Evolutionary conservation across 1,140 invertebrate genomes (phyloP), one percentile per base, ranked within the genome.

Genomic region (Ditylenchus dipsaci): DNA sequence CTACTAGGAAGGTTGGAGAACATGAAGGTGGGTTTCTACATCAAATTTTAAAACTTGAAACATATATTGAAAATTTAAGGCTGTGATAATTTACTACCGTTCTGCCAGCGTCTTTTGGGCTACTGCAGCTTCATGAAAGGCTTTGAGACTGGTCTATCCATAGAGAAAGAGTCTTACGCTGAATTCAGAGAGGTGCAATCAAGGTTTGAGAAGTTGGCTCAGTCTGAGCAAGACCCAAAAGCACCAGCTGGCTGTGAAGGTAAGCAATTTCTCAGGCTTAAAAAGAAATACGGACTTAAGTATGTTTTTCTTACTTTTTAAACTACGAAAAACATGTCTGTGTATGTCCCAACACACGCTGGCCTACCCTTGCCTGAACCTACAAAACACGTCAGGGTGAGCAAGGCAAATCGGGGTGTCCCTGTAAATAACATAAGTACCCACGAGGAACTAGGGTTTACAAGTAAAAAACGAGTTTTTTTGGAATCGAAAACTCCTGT

Each of bases 51-150:
- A 19, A 47, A n/a, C 0, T 11, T 23, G 1, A 21, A 63, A 1
- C 5, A 49, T 19, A 19, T 38, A 11, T 38, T 38, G 3, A 5
- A 5, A 38, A 11, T 21, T 30, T 13, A 27, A 13, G 65, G 47
- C 3, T 70, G 68, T 23, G 71, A 19, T 11, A 70, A 71, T 30
- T 30, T 72, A 23, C 56, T 71, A 63, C 70, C 69, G 11, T 71
- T 73, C 49, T 71, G 69, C 53, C 11, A 62, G 17, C 68, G 69
- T 19, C 68, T 71, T 23, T 62, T 59, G 17, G 70, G 70, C 17
- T 71, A 71, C 15, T 71, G 69, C 49, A 38, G n/a, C 0, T 69
- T 72, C 23, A 73, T 74, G 70, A 71, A 64, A 33, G 72, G 72
- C 15, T 27, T 29, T 26, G 67, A 74, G 58, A 21, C 29, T 8